Evolutionary conservation across 2,888 invertebrate genomes (phyloP).

Genomic region (Octonoba sinensis): DNA sequence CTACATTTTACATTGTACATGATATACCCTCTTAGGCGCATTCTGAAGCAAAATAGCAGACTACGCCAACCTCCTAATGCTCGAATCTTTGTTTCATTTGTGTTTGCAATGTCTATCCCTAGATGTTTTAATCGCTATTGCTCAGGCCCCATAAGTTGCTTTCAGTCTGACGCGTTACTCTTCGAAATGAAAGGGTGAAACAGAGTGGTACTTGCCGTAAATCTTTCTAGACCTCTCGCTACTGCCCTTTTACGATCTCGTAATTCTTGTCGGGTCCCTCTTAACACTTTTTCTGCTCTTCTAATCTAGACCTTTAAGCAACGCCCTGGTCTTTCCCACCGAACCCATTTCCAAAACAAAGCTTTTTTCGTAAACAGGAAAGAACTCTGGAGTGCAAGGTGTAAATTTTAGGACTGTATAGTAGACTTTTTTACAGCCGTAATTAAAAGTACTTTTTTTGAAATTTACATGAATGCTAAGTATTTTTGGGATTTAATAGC

Average conservation of each 20-base stretch:
- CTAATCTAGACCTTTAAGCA: conserved; percentile 48
- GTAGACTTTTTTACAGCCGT: too few species aligned
- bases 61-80: too few species aligned
- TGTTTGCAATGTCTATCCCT: conserved; percentile 7
- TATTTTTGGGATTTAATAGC: too few species aligned
- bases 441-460: too few species aligned
- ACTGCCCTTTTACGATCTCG: conserved; percentile 56
- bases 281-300: conserved; percentile 45
- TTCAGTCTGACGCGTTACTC: conserved; percentile 38
- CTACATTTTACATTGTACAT: too few species aligned
- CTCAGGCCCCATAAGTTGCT: conserved; percentile 34
- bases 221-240: conserved; percentile 49
- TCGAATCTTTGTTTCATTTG: too few species aligned
- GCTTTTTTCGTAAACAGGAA: conserved; percentile 40
- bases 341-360: conserved; percentile 39
- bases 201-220: conserved; percentile 44
- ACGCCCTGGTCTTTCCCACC: conserved; percentile 15
- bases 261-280: conserved; percentile 44
- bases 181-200: conserved; percentile 58
- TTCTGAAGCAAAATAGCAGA: too few species aligned
- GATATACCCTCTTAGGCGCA: too few species aligned
- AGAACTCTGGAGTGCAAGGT: conserved; percentile 18
- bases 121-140: conserved; percentile 37
- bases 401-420: conserved; percentile 31
- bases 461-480: too few species aligned